phyloP scores from a whole-genome alignment of 2,113 vertebrate genomes.

The Myotis davidii region DNA sequence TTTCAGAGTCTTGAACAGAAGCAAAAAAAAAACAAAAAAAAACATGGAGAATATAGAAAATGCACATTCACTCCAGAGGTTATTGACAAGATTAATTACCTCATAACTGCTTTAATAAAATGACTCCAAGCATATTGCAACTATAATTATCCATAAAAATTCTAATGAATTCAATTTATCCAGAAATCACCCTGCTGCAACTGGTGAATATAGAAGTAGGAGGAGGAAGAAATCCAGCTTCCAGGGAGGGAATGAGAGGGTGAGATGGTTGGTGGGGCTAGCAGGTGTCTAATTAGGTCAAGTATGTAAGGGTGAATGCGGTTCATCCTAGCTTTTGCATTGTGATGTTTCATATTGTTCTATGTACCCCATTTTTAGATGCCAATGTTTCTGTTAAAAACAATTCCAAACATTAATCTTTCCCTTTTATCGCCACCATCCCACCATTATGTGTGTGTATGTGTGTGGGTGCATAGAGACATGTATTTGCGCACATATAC shows the following conservation, averaged over 20 bases:
- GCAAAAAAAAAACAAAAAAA: constrained; percentile 46
- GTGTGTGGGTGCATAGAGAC: neutral
- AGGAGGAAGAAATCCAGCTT: neutral
- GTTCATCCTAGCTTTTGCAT: constrained; percentile 56
- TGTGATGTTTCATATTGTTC: constrained; percentile 33
- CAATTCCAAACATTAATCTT: neutral
- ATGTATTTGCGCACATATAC: neutral
- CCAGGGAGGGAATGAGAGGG: neutral
- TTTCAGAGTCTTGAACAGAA: constrained; percentile 52
- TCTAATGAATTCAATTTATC: constrained; percentile 73
- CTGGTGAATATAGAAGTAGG: neutral
- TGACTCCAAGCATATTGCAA: constrained; percentile 77
- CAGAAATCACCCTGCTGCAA: constrained; percentile 53
- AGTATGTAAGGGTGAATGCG: neutral
- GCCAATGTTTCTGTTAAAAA: constrained; percentile 33
- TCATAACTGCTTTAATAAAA: constrained; percentile 77
- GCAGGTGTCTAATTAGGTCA: constrained; percentile 57
- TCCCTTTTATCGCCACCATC: neutral
- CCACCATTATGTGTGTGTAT: neutral
- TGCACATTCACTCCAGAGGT: constrained; percentile 59
- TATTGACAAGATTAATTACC: constrained; percentile 81
- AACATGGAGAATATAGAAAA: constrained; percentile 43
- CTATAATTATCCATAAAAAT: constrained; percentile 78
- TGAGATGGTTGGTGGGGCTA: neutral
- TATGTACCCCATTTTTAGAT: neutral